These are phyloP conservation scores for Clunio marinus DNA, from an alignment of 2,888 invertebrate species.

Conservation along the genomic window DNA sequence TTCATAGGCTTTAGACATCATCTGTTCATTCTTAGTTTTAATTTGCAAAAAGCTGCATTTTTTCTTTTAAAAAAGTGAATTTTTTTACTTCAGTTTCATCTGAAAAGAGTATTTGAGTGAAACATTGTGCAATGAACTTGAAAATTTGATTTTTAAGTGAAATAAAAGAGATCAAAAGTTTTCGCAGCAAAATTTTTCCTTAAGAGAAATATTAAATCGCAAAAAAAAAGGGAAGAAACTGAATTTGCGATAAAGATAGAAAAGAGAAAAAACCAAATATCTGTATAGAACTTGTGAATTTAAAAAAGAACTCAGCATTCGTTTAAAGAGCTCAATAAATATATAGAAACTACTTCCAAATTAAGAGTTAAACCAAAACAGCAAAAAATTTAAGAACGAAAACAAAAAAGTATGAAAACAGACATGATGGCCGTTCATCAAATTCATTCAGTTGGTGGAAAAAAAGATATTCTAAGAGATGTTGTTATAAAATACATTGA, in stretches of 20 bases:
- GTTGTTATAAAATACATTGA: constrained; percentile 68
- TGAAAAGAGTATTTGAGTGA: background rate
- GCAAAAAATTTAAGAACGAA: background rate
- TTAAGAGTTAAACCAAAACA: background rate
- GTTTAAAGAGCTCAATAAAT: too few species aligned
- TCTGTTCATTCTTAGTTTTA: constrained; percentile 31
- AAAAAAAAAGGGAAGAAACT: too few species aligned
- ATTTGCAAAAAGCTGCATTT: constrained; percentile 21
- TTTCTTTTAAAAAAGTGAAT: constrained; percentile 24
- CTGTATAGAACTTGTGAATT: background rate
- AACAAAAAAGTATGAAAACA: constrained; percentile 52
- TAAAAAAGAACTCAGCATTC: background rate
- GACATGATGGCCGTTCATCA: constrained; percentile 58
- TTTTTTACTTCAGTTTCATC: too few species aligned
- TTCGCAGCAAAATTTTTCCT: too few species aligned
- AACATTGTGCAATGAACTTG: too few species aligned
- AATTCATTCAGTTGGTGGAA: constrained; percentile 58
- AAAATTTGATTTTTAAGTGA: too few species aligned
- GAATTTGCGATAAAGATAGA: too few species aligned
- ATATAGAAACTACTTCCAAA: background rate
- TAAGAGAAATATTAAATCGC: too few species aligned
- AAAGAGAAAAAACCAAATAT: background rate
- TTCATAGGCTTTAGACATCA: constrained; percentile 31
- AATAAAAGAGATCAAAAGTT: too few species aligned
- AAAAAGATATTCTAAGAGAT: constrained; percentile 64